Base-by-base conservation (phyloP, 2,888 invertebrate species). In the Axea sp. region DNA sequence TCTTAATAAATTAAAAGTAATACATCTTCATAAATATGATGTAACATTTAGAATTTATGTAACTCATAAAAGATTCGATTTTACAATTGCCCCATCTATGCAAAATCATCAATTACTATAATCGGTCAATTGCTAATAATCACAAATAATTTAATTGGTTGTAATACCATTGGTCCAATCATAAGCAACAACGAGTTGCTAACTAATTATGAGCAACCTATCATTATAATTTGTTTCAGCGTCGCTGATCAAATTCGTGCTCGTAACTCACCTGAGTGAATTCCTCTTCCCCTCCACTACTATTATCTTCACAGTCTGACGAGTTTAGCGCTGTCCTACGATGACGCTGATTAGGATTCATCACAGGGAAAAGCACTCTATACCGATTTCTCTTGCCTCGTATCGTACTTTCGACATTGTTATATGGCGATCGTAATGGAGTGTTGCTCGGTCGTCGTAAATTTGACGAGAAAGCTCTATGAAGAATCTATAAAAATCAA, bases 271-370 rank as follows among this genome's bases (percentile, higher is more conserved):
- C 86, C 81, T 87, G 87, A 7, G 82, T 80, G 55, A 86, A 84
- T 37, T 88, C 88, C 19, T 88, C 89, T 30, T 88, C 88, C 3
- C 87, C 88, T 4, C 85, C 87, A 73, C 88, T 88, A 73, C 87
- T 88, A 65, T 87, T 88, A 76, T 88, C 88, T 65, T 89, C 89
- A 77, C 87, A 87, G 75, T 89, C 88, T 22, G 87, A 88, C 28
- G 86, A 85, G 65, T 86, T 84, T 39, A 83, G 73, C 26, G 81
- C 76, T 24, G 80, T 75, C 14, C 83, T 77, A 14, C 86, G 83
- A 64, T 82, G 82, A 53, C 82, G 83, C 45, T 83, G 78, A 67
- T 73, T 82, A 33, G 83, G 78, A 73, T 78, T 86, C 77, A 83
- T 81, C 35, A 85, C 49, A 22, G 82, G 80, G 43, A 80, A 47